phyloP scores from a whole-genome alignment of 2,113 vertebrate genomes.

The Aramus guarauna region DNA sequence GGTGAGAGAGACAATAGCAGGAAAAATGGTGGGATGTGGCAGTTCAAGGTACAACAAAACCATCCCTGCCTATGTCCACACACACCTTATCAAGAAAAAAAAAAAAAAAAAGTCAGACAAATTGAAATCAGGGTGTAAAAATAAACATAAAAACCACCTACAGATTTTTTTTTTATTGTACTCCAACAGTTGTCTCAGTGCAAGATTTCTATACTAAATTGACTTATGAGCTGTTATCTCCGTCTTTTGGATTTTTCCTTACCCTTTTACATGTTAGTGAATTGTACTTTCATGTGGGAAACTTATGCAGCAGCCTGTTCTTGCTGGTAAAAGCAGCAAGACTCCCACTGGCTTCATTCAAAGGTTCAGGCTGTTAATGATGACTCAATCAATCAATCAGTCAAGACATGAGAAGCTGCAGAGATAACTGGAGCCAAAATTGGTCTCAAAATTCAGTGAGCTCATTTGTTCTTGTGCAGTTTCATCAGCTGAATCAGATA shows the following conservation, averaged over 20 bases:
- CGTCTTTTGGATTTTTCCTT: not conserved
- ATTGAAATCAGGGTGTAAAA: not conserved
- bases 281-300: conserved; percentile 22
- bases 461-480: not conserved
- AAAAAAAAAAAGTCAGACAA: not conserved
- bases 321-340: conserved; percentile 33
- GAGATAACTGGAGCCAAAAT: not conserved
- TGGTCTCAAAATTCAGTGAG: conserved; percentile 15
- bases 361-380: conserved; percentile 52
- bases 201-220: not conserved
- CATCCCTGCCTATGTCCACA: not conserved
- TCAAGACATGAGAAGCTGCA: not conserved
- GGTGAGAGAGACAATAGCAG: not conserved
- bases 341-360: conserved; percentile 62
- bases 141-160: not conserved
- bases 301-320: conserved; percentile 15
- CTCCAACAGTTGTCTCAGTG: not conserved
- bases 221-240: not conserved
- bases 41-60: not conserved
- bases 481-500: conserved; percentile 1
- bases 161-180: not conserved
- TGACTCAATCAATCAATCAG: conserved; percentile 57
- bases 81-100: not conserved
- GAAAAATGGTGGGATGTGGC: not conserved
- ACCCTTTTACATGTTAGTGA: not conserved